A percentile compares a stretch with the other conserved stretches of the same genome.
Evolutionary conservation across 30 jellyfish, hydroid and myxozoan genomes (phyloP).

Genomic region (Haliclystus octoradiatus): DNA sequence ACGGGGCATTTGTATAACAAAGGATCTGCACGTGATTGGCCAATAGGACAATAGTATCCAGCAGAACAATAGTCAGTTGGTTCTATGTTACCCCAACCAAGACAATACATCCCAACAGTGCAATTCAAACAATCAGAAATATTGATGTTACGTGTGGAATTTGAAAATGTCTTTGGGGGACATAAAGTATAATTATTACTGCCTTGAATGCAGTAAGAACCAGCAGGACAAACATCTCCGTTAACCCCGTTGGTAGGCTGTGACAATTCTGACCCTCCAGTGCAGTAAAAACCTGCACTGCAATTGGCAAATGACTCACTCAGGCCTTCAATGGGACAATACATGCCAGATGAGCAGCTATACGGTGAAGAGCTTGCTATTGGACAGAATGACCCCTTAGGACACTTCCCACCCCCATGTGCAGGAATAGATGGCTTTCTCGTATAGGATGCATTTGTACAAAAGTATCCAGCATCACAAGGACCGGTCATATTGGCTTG

Average conservation of each 20-base stretch:
- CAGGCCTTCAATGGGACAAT: conserved; percentile 63
- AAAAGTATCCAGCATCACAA: conserved; percentile 89
- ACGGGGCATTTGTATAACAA: conserved; percentile 49
- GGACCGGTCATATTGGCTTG: conserved; percentile 50
- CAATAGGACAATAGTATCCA: conserved; percentile 86
- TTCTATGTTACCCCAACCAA: conserved; percentile 75
- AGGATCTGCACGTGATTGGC: conserved; percentile 73
- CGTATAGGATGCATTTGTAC: conserved; percentile 56
- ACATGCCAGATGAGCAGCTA: conserved; percentile 72
- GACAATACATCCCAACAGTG: conserved; percentile 68
- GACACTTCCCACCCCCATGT: conserved; percentile 93
- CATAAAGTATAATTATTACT: conserved; percentile 73
- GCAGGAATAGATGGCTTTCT: conserved; percentile 57
- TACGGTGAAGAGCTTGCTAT: conserved; percentile 68
- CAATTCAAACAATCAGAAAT: conserved; percentile 66
- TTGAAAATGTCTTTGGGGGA: conserved; percentile 95
- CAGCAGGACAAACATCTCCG: conserved; percentile 82
- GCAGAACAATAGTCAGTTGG: conserved; percentile 81
- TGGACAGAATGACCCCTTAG: conserved; percentile 83
- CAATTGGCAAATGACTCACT: conserved; percentile 62
- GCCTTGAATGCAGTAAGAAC: conserved; percentile 81
- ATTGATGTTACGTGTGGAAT: conserved; percentile 46
- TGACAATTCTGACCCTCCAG: conserved; percentile 64
- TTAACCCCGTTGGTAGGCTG: conserved; percentile 67
- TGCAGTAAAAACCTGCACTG: conserved; percentile 76